phyloP scores from a whole-genome alignment of 2,888 invertebrate species.

The Orthosia gothica region DNA sequence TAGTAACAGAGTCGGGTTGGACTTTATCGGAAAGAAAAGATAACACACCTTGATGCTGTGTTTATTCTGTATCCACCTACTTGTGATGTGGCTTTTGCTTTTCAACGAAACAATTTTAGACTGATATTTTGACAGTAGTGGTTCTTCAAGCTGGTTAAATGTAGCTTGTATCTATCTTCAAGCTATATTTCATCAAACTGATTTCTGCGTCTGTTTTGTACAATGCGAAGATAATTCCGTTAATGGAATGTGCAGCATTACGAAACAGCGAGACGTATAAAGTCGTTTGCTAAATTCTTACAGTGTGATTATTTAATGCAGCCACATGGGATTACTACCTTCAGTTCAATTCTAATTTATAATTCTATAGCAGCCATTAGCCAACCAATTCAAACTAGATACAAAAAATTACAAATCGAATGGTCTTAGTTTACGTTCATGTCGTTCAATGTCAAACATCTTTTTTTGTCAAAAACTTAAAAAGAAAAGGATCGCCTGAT shows the following conservation, averaged over 20 bases:
- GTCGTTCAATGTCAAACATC: background rate
- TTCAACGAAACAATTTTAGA: background rate
- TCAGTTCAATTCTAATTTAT: background rate
- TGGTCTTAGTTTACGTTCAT: no score
- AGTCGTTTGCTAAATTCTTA: no score
- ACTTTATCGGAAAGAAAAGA: constrained; percentile 30
- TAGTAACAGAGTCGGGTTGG: constrained; percentile 27
- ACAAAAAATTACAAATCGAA: background rate
- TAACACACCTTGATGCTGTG: constrained; percentile 21
- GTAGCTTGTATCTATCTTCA: no score
- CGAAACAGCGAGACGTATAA: no score
- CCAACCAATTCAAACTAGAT: no score
- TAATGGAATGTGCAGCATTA: background rate
- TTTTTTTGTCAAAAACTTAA: background rate
- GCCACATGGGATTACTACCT: no score
- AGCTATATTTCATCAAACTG: background rate
- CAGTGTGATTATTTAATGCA: no score
- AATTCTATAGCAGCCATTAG: no score
- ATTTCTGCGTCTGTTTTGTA: background rate
- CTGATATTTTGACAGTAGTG: background rate
- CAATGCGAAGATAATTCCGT: background rate
- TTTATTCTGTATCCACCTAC: constrained; percentile 19
- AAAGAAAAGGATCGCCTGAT: constrained; percentile 4
- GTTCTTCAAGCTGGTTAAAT: background rate
- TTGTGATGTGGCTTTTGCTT: background rate